A percentile compares a stretch with the other conserved stretches of the same genome.
Conservation (phyloP, 2,113 vertebrate species). For the Macquaria ambigua region DNA sequence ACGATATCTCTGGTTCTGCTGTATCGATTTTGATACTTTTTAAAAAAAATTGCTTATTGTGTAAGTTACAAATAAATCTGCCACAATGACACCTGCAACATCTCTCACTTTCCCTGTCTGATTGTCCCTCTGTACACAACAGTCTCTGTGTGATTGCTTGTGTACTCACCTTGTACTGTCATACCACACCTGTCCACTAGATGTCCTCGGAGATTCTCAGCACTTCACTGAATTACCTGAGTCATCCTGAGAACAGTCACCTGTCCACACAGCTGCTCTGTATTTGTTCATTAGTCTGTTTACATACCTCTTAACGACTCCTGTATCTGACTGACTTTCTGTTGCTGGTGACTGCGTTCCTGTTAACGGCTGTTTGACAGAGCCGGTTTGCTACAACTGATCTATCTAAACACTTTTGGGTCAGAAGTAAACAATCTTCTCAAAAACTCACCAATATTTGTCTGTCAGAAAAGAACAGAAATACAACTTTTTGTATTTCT, state of each 20-base stretch:
- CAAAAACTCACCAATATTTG: neutral
- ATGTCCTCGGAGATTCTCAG: neutral
- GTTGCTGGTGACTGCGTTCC: neutral
- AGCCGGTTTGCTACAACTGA: neutral
- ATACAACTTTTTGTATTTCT: neutral
- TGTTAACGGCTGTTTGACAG: neutral
- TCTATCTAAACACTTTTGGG: neutral
- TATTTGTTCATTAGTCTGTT: neutral
- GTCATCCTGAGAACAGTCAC: neutral
- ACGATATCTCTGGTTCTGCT: too few species aligned
- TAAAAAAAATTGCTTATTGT: too few species aligned
- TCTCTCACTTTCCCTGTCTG: neutral
- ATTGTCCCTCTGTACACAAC: neutral
- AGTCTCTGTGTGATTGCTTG: neutral
- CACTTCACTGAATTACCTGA: neutral
- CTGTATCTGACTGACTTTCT: neutral
- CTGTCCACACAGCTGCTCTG: constrained; percentile 9
- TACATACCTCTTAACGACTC: constrained; percentile 2
- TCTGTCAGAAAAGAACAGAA: too few species aligned
- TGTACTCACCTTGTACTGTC: neutral
- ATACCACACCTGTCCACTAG: constrained; percentile 11
- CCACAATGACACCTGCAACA: neutral
- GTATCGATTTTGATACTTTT: too few species aligned
- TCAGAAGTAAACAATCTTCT: neutral
- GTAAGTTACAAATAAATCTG: neutral